Conservation (phyloP, 2,113 vertebrate genomes). For the Craseonycteris thonglongyai region DNA sequence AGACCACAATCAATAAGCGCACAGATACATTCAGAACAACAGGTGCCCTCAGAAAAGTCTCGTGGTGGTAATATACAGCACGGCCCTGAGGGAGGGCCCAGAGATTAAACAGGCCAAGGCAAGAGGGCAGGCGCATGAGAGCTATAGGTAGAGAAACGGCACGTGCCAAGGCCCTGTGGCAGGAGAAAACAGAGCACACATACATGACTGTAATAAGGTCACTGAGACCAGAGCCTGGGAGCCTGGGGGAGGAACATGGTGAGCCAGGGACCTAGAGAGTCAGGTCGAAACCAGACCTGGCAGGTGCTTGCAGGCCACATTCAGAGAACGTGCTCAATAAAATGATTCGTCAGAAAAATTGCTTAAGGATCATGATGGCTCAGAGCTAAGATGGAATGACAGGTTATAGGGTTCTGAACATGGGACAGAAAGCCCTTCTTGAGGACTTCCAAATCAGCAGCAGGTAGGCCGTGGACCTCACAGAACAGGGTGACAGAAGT, state of each 20-base stretch:
- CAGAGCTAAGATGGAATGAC: not conserved
- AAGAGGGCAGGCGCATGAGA: not conserved
- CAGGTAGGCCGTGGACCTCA: not conserved
- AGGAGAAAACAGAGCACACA: not conserved
- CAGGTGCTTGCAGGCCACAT: not conserved
- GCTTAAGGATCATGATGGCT: not conserved
- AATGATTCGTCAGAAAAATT: not conserved
- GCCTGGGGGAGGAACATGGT: not conserved
- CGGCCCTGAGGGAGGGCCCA: not conserved
- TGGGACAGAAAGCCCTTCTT: not conserved
- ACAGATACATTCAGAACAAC: not conserved
- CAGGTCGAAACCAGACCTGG: not conserved
- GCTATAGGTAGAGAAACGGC: not conserved
- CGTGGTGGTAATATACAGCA: accelerated
- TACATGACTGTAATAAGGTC: not conserved
- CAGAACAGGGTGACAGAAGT: not conserved
- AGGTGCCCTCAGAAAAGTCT: not conserved
- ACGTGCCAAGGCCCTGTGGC: not conserved
- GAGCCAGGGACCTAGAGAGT: too few relatives aligned
- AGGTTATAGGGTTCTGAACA: not conserved
- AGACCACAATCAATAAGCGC: not conserved
- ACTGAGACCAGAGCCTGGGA: not conserved
- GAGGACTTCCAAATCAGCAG: not conserved
- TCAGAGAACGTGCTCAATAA: not conserved
- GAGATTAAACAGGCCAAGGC: not conserved